Evolutionary conservation across 35 echinoderm and acorn worm species (phyloP).

Genomic region (Heliocidaris erythrogramma): DNA sequence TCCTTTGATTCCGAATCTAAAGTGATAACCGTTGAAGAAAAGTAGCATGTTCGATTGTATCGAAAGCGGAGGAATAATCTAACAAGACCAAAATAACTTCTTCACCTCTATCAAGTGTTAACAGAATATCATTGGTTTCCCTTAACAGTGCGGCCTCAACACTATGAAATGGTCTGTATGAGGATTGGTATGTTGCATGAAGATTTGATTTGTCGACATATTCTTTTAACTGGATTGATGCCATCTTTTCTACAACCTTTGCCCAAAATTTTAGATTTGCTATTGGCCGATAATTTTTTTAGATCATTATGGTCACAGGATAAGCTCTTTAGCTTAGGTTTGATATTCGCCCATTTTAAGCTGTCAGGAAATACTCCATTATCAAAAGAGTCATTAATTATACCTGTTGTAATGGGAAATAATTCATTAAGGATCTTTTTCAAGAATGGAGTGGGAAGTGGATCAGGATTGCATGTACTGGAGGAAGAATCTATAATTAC

Average conservation of each 20-base stretch:
- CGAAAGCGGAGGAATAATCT: not conserved
- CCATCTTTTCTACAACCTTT: conserved; percentile 37
- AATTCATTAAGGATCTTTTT: not conserved
- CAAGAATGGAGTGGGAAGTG: not conserved
- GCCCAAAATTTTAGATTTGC: not conserved
- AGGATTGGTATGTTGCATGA: conserved; percentile 19
- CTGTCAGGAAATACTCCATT: not conserved
- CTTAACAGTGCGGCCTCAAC: conserved; percentile 31
- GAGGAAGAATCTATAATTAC: not conserved
- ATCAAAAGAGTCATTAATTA: not conserved
- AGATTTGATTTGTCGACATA: not conserved
- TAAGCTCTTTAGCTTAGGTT: not conserved
- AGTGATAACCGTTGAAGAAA: not conserved
- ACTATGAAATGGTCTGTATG: conserved; percentile 34
- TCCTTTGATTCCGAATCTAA: not conserved
- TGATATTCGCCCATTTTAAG: not conserved
- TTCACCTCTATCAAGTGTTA: too few species aligned
- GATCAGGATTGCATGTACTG: not conserved
- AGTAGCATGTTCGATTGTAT: not conserved
- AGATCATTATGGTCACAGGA: not conserved
- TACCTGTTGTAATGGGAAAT: not conserved
- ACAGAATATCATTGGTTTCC: not conserved
- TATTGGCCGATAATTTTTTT: conserved; percentile 25
- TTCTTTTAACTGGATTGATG: not conserved
- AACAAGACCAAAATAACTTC: not conserved